These are phyloP conservation scores for Sinocyclocheilus anshuiensis DNA, from an alignment of 2,113 vertebrate genomes.

Conservation along the genomic window DNA sequence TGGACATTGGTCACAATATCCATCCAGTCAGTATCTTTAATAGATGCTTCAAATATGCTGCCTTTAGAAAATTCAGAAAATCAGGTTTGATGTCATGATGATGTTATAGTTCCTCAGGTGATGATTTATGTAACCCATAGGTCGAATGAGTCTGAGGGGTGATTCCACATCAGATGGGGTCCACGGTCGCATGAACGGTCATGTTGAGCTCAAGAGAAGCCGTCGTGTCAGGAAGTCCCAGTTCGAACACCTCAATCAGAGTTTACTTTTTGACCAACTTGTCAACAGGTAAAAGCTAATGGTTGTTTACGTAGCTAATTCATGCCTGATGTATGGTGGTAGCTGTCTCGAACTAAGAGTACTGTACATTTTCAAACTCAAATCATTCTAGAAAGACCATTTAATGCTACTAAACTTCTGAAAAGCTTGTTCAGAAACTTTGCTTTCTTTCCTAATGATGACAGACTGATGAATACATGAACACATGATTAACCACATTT, in stretches of 20 bases:
- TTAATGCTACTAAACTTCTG: neutral
- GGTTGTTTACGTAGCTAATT: neutral
- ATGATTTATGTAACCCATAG: conserved; percentile 68
- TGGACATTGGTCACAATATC: too few relatives aligned
- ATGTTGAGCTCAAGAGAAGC: conserved; percentile 94
- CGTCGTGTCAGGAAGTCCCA: conserved; percentile 93
- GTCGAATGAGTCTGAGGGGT: conserved; percentile 87
- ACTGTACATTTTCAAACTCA: neutral
- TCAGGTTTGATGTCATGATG: neutral
- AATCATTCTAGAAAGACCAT: neutral
- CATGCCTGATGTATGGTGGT: neutral
- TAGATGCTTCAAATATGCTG: neutral
- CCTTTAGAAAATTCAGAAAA: neutral
- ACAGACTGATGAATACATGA: neutral
- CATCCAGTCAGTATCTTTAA: too few relatives aligned
- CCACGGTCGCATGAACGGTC: conserved; percentile 92
- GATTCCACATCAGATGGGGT: conserved; percentile 88
- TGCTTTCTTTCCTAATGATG: neutral
- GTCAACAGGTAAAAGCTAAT: conserved; percentile 88
- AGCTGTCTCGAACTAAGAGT: too few relatives aligned
- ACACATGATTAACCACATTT: neutral
- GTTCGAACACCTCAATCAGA: conserved; percentile 97
- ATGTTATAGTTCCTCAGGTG: too few relatives aligned
- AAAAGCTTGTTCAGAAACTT: neutral
- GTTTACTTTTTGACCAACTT: conserved; percentile 96